phyloP scores from a whole-genome alignment of 2,113 vertebrate species.

The Phalacrocorax carbo region DNA sequence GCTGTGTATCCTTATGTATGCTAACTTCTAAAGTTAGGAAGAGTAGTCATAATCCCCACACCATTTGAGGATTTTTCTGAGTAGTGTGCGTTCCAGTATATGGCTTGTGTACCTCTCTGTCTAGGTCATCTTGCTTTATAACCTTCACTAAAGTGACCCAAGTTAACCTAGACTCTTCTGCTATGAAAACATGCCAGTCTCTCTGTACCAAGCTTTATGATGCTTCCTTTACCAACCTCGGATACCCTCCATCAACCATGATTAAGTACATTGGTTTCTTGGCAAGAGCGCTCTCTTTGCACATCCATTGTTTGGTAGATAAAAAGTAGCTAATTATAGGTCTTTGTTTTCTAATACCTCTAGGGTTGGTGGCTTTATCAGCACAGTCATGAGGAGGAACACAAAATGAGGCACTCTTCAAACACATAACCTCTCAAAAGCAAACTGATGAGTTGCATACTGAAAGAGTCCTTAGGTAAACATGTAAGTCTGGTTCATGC shows the following conservation, averaged over 20 bases:
- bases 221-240: neutral
- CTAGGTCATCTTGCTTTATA: neutral
- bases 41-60: neutral
- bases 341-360: neutral
- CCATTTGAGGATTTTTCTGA: neutral
- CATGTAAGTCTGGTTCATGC: neutral
- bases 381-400: neutral
- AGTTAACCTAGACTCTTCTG: neutral
- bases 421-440: neutral
- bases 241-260: neutral
- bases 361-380: neutral
- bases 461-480: neutral
- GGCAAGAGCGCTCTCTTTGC: neutral
- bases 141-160: neutral
- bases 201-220: neutral
- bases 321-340: neutral
- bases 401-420: neutral
- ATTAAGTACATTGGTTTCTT: neutral
- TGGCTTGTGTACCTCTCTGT: neutral
- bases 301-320: neutral
- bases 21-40: neutral
- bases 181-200: neutral
- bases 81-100: neutral
- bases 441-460: neutral
- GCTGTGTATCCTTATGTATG: neutral